Evolutionary conservation across 1,140 invertebrate genomes (phyloP), one percentile per base, ranked within the genome.

Genomic region (Callitettix versicolor): DNA sequence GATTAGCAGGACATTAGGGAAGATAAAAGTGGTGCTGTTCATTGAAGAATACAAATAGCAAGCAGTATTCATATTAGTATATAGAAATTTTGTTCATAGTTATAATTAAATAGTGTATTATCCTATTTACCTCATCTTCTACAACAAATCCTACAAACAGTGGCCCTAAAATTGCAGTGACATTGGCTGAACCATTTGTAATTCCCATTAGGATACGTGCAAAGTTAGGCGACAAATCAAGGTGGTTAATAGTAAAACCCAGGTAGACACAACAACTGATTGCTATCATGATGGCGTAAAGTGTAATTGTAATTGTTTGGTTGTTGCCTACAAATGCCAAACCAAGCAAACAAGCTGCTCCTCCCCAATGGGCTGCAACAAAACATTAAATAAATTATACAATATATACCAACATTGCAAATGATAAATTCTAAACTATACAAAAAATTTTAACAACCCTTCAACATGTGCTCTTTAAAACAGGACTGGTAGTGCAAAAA

Each of bases 161-260:
- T 1, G 85, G 85, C 11, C 81, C 82, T 9, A 85, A 59, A 40
- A 87, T 82, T 21, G 80, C 79, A 24, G 81, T 79, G 9, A 81
- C 62, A 40, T 83, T 86, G 0, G 82, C 81, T 17, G 79, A 60
- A 18, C 76, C 75, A 63, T 86, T 86, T 0, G 79, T 80, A 22
- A 85, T 76, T 0, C 79, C 79, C 75, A 85, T 81, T 12, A 90
- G 68, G 1, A 81, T 79, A 11, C 86, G 86, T 1, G 82, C 80
- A 65, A 83, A 86, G 64, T 87, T 86, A 0, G 86, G 85, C 1
- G 84, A 78, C 47, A 88, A 72, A 64, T 88, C 85, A 21, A 88
- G 75, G 62, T 85, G 81, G 63, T 86, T 86, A 2, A 80, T 70
- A 41, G 69, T 56, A 38, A 70, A 79, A 11, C 76, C 76, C 30